These are phyloP conservation scores for Drosophila subpulchrella DNA, from an alignment of 1,140 invertebrate genomes.

Conservation along the genomic window DNA sequence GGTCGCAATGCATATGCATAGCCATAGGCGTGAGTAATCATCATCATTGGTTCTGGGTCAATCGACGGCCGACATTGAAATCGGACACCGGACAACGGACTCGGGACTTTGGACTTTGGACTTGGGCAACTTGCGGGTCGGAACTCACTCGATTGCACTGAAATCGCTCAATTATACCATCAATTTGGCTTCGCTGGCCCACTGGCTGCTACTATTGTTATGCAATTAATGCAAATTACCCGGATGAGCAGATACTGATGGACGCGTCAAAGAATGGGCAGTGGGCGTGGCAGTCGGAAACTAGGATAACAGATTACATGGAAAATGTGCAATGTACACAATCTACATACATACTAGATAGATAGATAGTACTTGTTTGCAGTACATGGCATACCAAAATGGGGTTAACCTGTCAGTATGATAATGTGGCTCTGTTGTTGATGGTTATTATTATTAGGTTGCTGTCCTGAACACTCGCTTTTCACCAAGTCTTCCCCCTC, in stretches of 20 bases:
- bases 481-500: background rate
- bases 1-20: background rate
- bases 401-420: conserved; percentile 3
- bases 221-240: conserved; percentile 54
- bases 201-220: conserved; percentile 9
- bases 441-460: background rate
- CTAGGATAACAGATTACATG: conserved; percentile 5
- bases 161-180: conserved; percentile 38
- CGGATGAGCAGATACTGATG: conserved; percentile 1
- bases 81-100: background rate
- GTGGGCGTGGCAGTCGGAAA: background rate
- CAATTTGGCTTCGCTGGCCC: conserved; percentile 6
- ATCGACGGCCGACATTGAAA: conserved; percentile 1
- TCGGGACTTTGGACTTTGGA: background rate
- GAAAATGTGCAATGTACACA: background rate
- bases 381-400: background rate
- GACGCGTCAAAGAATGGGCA: background rate
- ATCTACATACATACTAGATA: background rate
- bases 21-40: background rate
- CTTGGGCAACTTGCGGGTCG: background rate
- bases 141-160: conserved; percentile 9
- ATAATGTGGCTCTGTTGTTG: background rate
- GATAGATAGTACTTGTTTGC: background rate
- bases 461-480: background rate
- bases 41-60: background rate